phyloP scores from a whole-genome alignment of 2,888 invertebrate species.

The Gandaritis pyraliata region DNA sequence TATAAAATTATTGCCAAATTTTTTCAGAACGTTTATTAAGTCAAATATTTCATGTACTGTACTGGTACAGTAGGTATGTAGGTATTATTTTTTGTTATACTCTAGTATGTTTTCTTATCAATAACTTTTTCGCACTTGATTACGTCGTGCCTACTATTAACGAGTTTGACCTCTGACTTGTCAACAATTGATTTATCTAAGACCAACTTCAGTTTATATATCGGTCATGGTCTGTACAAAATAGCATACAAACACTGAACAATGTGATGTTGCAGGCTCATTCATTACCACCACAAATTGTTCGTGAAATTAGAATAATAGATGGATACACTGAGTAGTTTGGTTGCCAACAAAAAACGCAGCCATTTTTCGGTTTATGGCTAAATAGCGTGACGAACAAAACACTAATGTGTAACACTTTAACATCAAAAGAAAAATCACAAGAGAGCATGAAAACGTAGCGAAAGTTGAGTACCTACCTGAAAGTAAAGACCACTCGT shows the following conservation, averaged over 20 bases:
- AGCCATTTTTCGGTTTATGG: slow-evolving; percentile 26
- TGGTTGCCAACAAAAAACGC: slow-evolving; percentile 31
- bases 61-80: too few relatives aligned
- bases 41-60: background rate
- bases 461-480: slow-evolving; percentile 5
- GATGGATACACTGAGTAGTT: slow-evolving; percentile 6
- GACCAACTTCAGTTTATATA: slow-evolving; percentile 9
- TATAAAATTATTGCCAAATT: too few relatives aligned
- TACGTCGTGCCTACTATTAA: slow-evolving; percentile 7
- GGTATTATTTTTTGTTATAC: too few relatives aligned
- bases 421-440: slow-evolving; percentile 6
- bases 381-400: slow-evolving; percentile 5
- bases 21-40: background rate
- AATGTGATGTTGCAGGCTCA: slow-evolving; percentile 34
- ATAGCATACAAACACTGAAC: slow-evolving; percentile 23
- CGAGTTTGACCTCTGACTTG: slow-evolving; percentile 22
- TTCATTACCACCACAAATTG: slow-evolving; percentile 42
- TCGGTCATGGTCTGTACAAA: slow-evolving; percentile 29
- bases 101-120: background rate
- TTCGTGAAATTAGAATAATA: slow-evolving; percentile 43
- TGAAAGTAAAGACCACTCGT: slow-evolving; percentile 4
- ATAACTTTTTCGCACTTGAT: background rate
- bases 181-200: slow-evolving; percentile 18
- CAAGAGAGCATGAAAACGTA: slow-evolving; percentile 7
- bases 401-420: background rate